Conservation (phyloP, 2,113 vertebrate genomes). For the Antidorcas marsupialis region DNA sequence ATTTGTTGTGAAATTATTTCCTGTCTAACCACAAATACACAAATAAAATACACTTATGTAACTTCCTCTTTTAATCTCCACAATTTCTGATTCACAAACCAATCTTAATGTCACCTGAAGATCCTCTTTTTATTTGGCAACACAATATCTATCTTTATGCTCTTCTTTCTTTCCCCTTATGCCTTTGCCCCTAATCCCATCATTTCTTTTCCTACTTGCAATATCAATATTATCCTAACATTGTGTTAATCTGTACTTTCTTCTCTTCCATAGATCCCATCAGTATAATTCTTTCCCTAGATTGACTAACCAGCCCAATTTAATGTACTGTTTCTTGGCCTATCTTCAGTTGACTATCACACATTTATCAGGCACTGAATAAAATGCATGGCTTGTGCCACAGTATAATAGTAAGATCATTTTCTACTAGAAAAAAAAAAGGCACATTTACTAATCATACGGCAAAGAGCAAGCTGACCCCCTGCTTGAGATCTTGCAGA, state of each 20-base stretch:
- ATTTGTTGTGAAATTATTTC: slow-evolving; percentile 10
- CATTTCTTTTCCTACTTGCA: neutral
- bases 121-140: neutral
- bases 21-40: neutral
- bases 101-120: neutral
- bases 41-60: neutral
- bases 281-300: neutral
- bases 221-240: neutral
- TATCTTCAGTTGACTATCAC: neutral
- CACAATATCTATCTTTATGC: neutral
- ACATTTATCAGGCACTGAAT: neutral
- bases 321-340: neutral
- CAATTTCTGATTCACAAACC: neutral
- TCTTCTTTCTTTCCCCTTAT: neutral
- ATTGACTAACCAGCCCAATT: neutral
- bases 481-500: neutral
- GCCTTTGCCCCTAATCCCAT: neutral
- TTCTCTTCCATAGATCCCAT: neutral
- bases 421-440: neutral
- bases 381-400: neutral
- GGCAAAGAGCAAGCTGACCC: neutral
- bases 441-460: neutral
- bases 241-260: neutral
- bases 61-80: slow-evolving; percentile 11
- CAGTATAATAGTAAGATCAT: neutral